Conservation (phyloP, 2,888 invertebrate species). For the Rotaria magnacalcarata region DNA sequence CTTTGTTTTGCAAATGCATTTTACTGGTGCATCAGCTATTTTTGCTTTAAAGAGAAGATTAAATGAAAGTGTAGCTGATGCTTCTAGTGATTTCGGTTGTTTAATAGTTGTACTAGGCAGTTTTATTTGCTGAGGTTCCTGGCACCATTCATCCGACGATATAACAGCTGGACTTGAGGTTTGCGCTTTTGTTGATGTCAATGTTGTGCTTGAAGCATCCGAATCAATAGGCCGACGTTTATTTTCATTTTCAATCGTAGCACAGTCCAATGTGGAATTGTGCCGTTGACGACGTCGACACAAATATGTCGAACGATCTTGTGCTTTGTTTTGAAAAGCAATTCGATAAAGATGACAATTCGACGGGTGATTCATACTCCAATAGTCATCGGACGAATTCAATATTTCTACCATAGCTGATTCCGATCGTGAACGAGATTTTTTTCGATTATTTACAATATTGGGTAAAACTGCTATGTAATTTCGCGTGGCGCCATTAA, state of each 20-base stretch:
- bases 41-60: constrained; percentile 24
- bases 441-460: not conserved
- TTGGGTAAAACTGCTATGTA: not conserved
- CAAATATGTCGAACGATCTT: not conserved
- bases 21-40: not conserved
- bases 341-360: not conserved
- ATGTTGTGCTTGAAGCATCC: not conserved
- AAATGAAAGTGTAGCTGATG: not conserved
- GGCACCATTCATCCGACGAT: not conserved
- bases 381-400: not conserved
- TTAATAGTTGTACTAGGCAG: not conserved
- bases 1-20: constrained; percentile 35
- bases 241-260: not conserved
- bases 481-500: not conserved
- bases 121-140: not conserved
- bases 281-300: not conserved
- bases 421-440: constrained; percentile 4
- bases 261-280: not conserved
- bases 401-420: not conserved
- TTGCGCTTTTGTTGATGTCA: not conserved
- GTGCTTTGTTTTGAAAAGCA: not conserved
- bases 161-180: constrained; percentile 28
- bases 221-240: not conserved
- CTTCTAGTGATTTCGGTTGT: not conserved
- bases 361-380: not conserved